phyloP scores from a whole-genome alignment of 2,888 invertebrate species.

The Sphaerophoria rueppellii region DNA sequence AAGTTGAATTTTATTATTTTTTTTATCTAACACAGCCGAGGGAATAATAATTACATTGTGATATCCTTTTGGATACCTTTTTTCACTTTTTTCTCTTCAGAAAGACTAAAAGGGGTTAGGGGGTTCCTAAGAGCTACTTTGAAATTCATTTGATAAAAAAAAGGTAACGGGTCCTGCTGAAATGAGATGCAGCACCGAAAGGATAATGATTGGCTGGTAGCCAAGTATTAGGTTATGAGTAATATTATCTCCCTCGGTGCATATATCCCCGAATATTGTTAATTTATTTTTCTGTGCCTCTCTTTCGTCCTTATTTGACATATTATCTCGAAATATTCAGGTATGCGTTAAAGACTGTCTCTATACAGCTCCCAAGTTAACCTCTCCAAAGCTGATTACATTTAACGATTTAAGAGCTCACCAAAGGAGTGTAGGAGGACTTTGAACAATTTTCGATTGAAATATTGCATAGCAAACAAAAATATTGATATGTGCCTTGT shows the following conservation, averaged over 20 bases:
- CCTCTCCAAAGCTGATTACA: conserved; percentile 66
- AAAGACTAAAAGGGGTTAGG: not conserved
- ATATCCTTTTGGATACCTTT: conserved; percentile 29
- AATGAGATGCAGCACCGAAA: conserved; percentile 65
- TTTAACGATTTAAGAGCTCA: conserved; percentile 67
- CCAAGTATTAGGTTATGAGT: conserved; percentile 66
- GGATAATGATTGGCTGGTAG: conserved; percentile 62
- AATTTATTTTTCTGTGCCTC: conserved; percentile 51
- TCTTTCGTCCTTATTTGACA: conserved; percentile 20
- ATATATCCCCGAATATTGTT: conserved; percentile 59
- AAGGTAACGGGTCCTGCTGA: conserved; percentile 25
- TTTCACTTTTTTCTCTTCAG: not conserved
- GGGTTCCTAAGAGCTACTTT: conserved; percentile 59
- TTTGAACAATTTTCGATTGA: conserved; percentile 53
- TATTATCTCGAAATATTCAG: conserved; percentile 1
- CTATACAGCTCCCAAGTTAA: conserved; percentile 2
- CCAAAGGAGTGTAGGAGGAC: conserved; percentile 8
- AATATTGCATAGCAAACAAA: conserved; percentile 70
- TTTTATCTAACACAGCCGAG: conserved; percentile 52
- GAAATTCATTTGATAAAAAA: conserved; percentile 63
- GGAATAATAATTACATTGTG: conserved; percentile 71
- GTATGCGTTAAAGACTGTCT: not conserved
- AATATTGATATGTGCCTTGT: conserved; percentile 65
- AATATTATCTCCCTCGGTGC: conserved; percentile 65
- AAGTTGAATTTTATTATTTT: conserved; percentile 36